Base-by-base conservation (phyloP, 2,888 invertebrate species). In the Synanthedon andrenaeformis region DNA sequence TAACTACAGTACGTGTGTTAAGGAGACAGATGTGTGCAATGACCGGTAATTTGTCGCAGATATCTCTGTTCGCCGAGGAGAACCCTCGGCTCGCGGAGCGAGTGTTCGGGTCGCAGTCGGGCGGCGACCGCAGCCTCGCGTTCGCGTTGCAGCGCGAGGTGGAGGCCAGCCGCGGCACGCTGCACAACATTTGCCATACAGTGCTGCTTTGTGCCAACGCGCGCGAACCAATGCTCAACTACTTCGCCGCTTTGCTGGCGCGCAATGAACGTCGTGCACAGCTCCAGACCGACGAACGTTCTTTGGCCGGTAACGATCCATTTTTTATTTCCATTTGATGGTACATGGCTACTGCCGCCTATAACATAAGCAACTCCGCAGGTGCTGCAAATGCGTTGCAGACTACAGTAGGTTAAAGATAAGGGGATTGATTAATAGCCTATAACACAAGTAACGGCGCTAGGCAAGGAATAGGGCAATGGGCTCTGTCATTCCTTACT, bases 11-110 rank as follows among this genome's bases (percentile, higher is more conserved):
- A 8, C 3, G 8, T 6, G 28, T 28, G 8, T 1, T 8, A 28
- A 28, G 35, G 10, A 35, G 35, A 35, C 10, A 35, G 35, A 10
- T 8, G 10, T 8, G 35, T 5, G 35, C 35, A 35, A 10, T 35
- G 35, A 10, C 35, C 10, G 8, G 35, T 23, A 49, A 17, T 41
- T 11, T 51, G 5, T 55, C 58, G 0, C 68, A 87, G 86, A 79
- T 85, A 67, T 97, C 98, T 0, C 91, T 97, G 2, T 96, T 98
- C 77, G 96, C 95, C 42, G 98, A 98, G 72, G 98, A 98, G 76
- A 95, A 96, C 74, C 94, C 94, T 0, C 92, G 94, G 61, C 91
- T 96, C n/a, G 95, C 95, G 0, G 95, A 96, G 65, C 93, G 87
- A 1, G 66, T 89, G 55, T 89, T 83, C 80, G 82, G 87, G 42